phyloP scores from a whole-genome alignment of 1,140 invertebrate genomes.

The Lepidurus couesii region DNA sequence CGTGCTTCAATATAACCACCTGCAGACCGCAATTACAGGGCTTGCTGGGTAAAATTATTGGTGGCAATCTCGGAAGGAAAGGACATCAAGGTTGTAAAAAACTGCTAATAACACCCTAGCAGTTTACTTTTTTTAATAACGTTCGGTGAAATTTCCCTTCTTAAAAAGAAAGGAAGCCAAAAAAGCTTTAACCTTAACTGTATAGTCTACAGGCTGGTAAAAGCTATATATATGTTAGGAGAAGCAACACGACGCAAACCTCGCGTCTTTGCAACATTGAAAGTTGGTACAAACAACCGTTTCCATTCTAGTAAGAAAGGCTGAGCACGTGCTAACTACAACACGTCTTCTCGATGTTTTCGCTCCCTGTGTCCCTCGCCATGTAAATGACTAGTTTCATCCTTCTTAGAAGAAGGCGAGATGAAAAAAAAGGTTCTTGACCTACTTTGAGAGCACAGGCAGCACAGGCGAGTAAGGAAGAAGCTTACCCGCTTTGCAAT shows the following conservation, averaged over 20 bases:
- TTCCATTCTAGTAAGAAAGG: neutral
- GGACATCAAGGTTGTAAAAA: slow-evolving; percentile 15
- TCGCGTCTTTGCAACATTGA: neutral
- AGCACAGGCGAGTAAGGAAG: neutral
- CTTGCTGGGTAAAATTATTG: neutral
- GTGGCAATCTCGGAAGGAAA: neutral
- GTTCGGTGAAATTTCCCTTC: neutral
- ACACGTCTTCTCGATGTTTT: neutral
- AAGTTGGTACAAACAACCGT: neutral
- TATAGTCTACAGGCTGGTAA: too few species aligned
- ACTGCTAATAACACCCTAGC: neutral
- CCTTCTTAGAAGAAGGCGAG: neutral
- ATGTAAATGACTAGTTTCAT: neutral
- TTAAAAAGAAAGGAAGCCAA: too few species aligned
- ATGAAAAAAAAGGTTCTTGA: slow-evolving; percentile 4
- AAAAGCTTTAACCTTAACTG: too few species aligned
- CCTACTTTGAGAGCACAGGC: neutral
- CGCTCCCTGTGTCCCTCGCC: neutral
- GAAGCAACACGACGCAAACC: neutral
- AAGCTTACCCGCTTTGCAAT: neutral
- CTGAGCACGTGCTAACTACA: neutral
- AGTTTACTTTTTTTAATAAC: neutral
- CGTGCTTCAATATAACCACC: neutral
- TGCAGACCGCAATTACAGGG: slow-evolving; percentile 13
- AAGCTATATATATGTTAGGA: neutral